Evolutionary conservation across 2,113 vertebrate genomes (phyloP), one percentile per base, ranked within the genome.

Genomic region (Procavia capensis): DNA sequence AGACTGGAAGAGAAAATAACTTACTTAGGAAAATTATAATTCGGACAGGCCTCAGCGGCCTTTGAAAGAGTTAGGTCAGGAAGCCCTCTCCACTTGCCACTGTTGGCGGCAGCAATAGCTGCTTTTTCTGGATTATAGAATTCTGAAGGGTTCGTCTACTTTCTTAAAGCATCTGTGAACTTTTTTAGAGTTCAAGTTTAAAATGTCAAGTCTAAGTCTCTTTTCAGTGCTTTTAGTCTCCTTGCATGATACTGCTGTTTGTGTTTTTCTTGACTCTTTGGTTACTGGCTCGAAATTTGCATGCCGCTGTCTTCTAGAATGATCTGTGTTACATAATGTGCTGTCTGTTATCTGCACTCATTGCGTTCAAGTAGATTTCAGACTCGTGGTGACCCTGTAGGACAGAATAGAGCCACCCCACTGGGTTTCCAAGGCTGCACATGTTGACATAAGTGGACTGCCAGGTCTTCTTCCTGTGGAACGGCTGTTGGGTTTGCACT

Each of bases 121-220:
- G 79, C 68, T 90, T 82, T 88, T 78, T 63, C 63, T 59, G 79
- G 79, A 45, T 50, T 85, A 50, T 88, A n/a, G 68, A n/a, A 9
- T 47, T 72, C 29, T 66, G n/a, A 27, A 88, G 57, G 93, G 29
- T 85, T 96, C 91, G 50, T 84, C 76, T 88, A 74, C 61, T 85
- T 96, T 88, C 76, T 68, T 47, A 68, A 64, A 85, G 90, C 36
- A 81, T 64, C 10, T 19, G 68, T 79, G 81, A 68, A 84, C 72
- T 95, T 93, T 94, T 74, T 43, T 24, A 75, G 72, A 74, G 76
- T 89, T 95, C 80, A 80, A 79, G 85, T 90, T 95, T 96, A 90
- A 68, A 70, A 75, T 75, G 70, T 90, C 92, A 94, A 78, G 61
- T 85, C 87, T 80, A 94, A 78, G 61, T 85, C 87, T 80, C 50